Base-by-base conservation (phyloP, 2,113 vertebrate genomes). In the Montifringilla adamsi region DNA sequence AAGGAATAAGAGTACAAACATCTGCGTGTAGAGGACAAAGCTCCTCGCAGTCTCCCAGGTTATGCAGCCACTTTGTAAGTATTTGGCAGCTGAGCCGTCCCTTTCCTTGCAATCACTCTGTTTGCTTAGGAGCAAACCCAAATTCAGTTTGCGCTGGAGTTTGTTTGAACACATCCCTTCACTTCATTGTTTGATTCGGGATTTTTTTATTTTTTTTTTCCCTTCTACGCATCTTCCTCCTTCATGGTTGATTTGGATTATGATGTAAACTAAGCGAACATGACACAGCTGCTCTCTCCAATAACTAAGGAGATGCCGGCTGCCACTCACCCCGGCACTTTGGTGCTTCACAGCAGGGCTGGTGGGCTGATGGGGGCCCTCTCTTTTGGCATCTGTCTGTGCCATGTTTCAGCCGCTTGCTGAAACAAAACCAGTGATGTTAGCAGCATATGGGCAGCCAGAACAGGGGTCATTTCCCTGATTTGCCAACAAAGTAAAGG, bases 171-270 rank as follows among this genome's bases (percentile, higher is more conserved):
- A 78, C 83, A 70, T 93, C 86, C 62, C 69, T 73, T 84, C 68
- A 7, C 35, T 91, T 80, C 78, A 49, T 92, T 89, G 91, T 55
- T 89, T 37, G 72, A 30, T 18, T 35, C 0, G 5, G 49, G 35
- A 33, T 58, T 22, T 69, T 44, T 28, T 33, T n/a, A n/a, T 53
- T 49, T 31, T 27, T 6, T 10, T 33, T 6, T 70, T 88, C 70
- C 73, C n/a, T 95, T 90, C 92, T 75, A 72, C 69, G 83, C 80
- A 75, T 95, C 94, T 96, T 96, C 96, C 89, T 97, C 95, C 96
- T 97, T 96, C 96, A 97, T 97, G 96, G 95, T 95, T 96, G 95
- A 93, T 95, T 96, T 96, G 87, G 92, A 75, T 96, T 95, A 96
- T 97, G 96, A 97, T 97, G 95, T 97, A 96, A 97, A 84, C 95